Evolutionary conservation across 2,797 vertebrate species (phyloP).

Genomic region (Spinus olivaceus): DNA sequence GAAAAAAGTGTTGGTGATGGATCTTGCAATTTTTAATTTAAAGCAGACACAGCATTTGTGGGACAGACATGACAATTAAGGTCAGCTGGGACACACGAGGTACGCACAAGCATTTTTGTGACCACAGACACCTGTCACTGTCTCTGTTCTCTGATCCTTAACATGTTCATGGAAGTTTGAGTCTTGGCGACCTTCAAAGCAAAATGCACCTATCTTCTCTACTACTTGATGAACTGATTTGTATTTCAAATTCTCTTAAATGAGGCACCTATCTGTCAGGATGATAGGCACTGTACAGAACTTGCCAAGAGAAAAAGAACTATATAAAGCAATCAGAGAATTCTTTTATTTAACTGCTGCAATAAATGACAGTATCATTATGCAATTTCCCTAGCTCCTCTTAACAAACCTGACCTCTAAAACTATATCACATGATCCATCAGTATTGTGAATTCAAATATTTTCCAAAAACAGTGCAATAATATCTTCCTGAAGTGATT

Average conservation of each 20-base stretch:
- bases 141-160: not conserved
- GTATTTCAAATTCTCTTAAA: slow-evolving; percentile 47
- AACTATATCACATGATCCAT: slow-evolving; percentile 11
- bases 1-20: not conserved
- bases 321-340: slow-evolving; percentile 47
- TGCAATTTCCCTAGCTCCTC: slow-evolving; percentile 31
- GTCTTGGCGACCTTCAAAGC: slow-evolving; percentile 24
- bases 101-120: not conserved
- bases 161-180: not conserved
- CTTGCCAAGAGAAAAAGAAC: slow-evolving; percentile 18
- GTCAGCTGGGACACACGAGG: rapidly evolving
- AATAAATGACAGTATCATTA: slow-evolving; percentile 49
- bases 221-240: slow-evolving; percentile 50
- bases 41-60: not conserved
- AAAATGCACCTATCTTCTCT: slow-evolving; percentile 13
- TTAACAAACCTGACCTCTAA: slow-evolving; percentile 18
- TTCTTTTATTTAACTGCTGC: slow-evolving; percentile 25
- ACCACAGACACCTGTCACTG: not conserved
- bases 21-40: not conserved
- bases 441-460: not conserved
- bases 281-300: slow-evolving; percentile 43
- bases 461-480: not conserved
- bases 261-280: slow-evolving; percentile 43
- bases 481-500: not conserved
- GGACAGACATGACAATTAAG: not conserved